Percentiles rank a stretch among this genome's conserved stretches.
phyloP scores from a whole-genome alignment of 1,140 invertebrate species.

The Brachystomella parvula region DNA sequence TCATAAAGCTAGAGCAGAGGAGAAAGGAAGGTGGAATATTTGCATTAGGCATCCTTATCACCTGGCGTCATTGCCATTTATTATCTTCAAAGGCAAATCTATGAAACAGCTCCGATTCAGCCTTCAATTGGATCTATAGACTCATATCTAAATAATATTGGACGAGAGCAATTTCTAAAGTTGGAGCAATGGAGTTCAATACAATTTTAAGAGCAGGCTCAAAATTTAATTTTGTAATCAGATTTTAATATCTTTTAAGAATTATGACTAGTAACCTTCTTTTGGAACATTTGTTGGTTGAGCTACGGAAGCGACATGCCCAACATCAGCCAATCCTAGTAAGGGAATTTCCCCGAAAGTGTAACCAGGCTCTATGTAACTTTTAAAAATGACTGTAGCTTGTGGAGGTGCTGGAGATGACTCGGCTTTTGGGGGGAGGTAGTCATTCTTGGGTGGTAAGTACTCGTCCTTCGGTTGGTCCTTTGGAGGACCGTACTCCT shows the following conservation, averaged over 20 bases:
- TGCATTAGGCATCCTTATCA: too few relatives aligned
- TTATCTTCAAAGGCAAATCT: too few relatives aligned
- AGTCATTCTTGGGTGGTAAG: background rate
- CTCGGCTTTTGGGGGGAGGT: background rate
- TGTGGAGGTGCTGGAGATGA: background rate
- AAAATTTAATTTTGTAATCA: background rate
- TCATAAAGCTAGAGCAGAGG: too few relatives aligned
- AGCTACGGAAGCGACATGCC: background rate
- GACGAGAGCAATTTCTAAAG: background rate
- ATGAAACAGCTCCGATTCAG: too few relatives aligned
- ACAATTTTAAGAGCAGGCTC: background rate
- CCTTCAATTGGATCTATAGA: too few relatives aligned
- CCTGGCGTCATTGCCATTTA: too few relatives aligned
- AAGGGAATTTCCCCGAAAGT: conserved; percentile 1
- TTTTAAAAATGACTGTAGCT: background rate
- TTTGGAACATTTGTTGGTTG: background rate
- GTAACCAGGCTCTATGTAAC: background rate
- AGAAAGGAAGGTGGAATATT: too few relatives aligned
- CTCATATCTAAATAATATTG: background rate
- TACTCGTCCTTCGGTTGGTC: background rate
- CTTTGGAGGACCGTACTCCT: background rate
- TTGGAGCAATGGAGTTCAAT: background rate
- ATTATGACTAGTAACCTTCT: background rate
- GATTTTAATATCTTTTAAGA: background rate
- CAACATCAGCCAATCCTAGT: background rate